Evolutionary conservation across 2,797 vertebrate species (phyloP), one percentile per base, ranked within the genome.

Genomic region (Micrastur ruficollis): DNA sequence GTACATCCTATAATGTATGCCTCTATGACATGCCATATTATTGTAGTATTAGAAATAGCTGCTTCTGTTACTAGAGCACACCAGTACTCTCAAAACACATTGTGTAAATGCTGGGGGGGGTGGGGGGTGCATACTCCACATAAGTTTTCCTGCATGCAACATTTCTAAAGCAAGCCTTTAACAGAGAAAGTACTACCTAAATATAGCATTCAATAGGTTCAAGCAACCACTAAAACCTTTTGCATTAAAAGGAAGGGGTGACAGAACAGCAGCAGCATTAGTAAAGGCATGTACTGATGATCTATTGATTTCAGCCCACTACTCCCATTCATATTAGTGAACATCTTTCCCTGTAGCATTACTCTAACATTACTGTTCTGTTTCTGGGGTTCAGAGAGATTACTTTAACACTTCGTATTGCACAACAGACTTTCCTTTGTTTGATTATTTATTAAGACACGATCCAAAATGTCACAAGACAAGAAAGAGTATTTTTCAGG

Each of bases 321-420:
- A 2, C 11, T 58, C 46, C 66, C 26, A 1, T 3, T 7, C 32
- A 17, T 3, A 4, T 8, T 2, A 49, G 17, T 1, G 29, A 65
- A 14, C 8, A 25, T 25, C 74, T 46, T 5, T 2, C 46, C 23
- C 82, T 11, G 9, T 2, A 25, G 9, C 13, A 4, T 1, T 7
- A 32, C 27, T 22, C 25, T 13, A 3, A 19, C 1, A 1, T 18
- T 14, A 4, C 26, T 34, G 1, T 19, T 47, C 49, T 38, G 5
- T 8, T 32, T 12, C 68, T 58, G 40, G 31, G 15, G 12, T 36
- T 52, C 52, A 61, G n/a, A 4, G 0, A 31, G 27, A 46, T 6
- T 0, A 53, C 22, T 72, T n/a, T 73, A 66, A 3, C 1, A 6
- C 8, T 67, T 52, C 4, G 13, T 10, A 7, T 3, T 7, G 36